A percentile compares a stretch with the other conserved stretches of the same genome.
These are phyloP conservation scores for Stenolophus ochropezus DNA, from an alignment of 2,888 invertebrate genomes.

Conservation along the genomic window DNA sequence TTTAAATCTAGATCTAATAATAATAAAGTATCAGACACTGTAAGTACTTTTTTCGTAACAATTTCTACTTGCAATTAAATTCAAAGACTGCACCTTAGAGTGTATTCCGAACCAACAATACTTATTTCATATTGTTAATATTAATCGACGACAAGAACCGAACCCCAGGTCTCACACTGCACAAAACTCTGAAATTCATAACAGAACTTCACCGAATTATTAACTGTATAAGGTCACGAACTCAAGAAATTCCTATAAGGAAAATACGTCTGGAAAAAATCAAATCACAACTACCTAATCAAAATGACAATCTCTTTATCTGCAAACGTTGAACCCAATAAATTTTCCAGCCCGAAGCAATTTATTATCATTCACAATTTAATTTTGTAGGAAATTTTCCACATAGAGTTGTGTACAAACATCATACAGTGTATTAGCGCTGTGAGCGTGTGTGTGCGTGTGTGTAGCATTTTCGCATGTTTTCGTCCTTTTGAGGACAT, in stretches of 20 bases:
- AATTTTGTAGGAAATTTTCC: neutral
- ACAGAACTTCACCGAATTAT: too few relatives aligned
- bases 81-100: too few relatives aligned
- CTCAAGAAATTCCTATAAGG: neutral
- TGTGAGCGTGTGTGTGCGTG: neutral
- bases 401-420: neutral
- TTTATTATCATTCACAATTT: slow-evolving; percentile 9
- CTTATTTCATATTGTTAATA: too few relatives aligned
- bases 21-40: too few relatives aligned
- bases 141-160: too few relatives aligned
- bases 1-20: too few relatives aligned
- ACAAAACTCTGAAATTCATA: too few relatives aligned
- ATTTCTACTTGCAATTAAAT: too few relatives aligned
- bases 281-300: neutral
- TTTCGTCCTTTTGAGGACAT: slow-evolving; percentile 35
- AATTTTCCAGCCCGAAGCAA: neutral
- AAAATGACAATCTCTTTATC: neutral
- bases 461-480: slow-evolving; percentile 26
- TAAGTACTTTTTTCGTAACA: too few relatives aligned
- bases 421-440: neutral
- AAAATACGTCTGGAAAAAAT: neutral
- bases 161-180: too few relatives aligned
- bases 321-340: neutral
- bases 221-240: neutral
- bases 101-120: too few relatives aligned